Evolutionary conservation across 2,113 vertebrate genomes (phyloP), one percentile per base, ranked within the genome.

Genomic region (Serilophus lunatus): DNA sequence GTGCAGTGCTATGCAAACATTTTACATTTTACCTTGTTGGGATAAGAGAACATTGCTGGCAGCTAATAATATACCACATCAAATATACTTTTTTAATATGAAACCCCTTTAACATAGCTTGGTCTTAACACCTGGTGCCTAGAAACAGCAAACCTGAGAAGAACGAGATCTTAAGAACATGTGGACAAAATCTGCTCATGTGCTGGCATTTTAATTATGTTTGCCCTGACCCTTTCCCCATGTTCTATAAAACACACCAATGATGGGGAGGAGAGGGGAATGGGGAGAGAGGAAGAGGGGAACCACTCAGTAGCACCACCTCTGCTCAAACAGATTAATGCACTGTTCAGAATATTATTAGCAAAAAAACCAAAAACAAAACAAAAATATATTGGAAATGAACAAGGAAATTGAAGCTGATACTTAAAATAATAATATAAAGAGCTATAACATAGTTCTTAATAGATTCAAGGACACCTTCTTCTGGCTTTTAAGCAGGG

Each of bases 141-240:
- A 45, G 92, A 82, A 95, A 93, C 70, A 89, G 92, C 77, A 80
- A 94, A 65, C 61, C 66, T 3, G 4, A 94, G 82, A 94, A 95
- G 82, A 96, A 88, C 70, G 92, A 93, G 94, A 93, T 92, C 92
- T 95, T 92, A 90, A 92, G 93, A 95, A 96, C 95, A 97, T 96
- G 94, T 97, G 96, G 93, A 93, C 88, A 88, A 96, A 96, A 97
- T 90, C 95, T 96, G 94, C 90, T 93, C 92, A 33, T 88, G 92
- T 90, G 92, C 95, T 95, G 92, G 93, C 90, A 95, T 95, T 97
- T 97, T 96, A 97, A 96, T 96, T 97, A 83, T 94, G 85, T 79
- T 90, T 96, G 93, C 88, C 94, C 92, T 96, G 96, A 96, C 93
- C 93, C 93, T 95, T 95, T 96, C 81, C 85, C 88, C 82, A 78